A percentile compares a stretch with the other conserved stretches of the same genome.
Evolutionary conservation across 53 echinoderm and acorn worm genomes (phyloP).

Genomic region (Hippasteria phrygiana): DNA sequence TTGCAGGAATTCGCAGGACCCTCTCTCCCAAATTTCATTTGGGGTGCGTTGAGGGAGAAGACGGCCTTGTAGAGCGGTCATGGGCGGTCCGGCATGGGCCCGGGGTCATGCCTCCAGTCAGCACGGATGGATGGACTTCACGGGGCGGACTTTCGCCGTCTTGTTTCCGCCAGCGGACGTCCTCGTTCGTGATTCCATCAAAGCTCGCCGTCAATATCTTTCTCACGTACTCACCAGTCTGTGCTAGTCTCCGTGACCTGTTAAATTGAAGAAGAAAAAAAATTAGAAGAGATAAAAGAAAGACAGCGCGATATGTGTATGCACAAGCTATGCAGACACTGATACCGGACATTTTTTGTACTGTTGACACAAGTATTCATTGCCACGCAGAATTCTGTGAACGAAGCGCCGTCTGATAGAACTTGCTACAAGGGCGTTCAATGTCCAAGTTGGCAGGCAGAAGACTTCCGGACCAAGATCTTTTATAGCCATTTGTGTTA

Average conservation of each 20-base stretch:
- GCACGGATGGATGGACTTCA: background rate
- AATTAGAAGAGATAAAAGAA: background rate
- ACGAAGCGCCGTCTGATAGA: too few relatives aligned
- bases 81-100: background rate
- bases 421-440: too few relatives aligned
- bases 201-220: background rate
- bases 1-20: background rate
- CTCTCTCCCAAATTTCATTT: background rate
- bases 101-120: background rate
- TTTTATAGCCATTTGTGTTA: too few relatives aligned
- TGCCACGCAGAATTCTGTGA: background rate
- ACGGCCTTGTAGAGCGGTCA: background rate
- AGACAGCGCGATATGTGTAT: background rate
- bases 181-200: background rate
- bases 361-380: background rate
- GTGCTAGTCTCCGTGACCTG: background rate
- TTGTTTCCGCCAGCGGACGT: constrained; percentile 9
- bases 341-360: background rate
- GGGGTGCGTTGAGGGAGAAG: background rate
- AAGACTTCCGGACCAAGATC: too few relatives aligned
- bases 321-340: background rate
- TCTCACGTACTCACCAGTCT: background rate
- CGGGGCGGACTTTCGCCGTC: constrained; percentile 11
- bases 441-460: too few relatives aligned
- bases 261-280: background rate